Percentiles rank a stretch among this genome's conserved stretches.
Evolutionary conservation across 1,140 invertebrate genomes (phyloP).

Genomic region (Anthonomus grandis): DNA sequence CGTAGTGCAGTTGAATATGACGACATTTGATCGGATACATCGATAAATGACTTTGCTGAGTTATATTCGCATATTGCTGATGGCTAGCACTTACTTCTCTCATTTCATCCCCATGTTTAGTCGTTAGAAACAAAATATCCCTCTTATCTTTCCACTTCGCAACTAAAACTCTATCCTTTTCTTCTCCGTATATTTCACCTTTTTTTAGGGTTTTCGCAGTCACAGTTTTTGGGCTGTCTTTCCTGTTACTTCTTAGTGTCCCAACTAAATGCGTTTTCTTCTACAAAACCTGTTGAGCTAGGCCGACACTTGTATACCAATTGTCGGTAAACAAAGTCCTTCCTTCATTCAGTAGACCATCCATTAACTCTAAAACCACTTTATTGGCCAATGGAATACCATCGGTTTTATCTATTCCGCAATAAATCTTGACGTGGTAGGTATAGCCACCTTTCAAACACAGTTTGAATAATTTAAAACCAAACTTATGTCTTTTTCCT

Average conservation of each 20-base stretch:
- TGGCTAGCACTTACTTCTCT: constrained; percentile 34
- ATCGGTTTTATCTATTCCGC: constrained; percentile 29
- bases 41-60: constrained; percentile 38
- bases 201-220: constrained; percentile 37
- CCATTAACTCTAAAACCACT: constrained; percentile 17
- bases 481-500: constrained; percentile 17
- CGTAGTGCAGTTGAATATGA: constrained; percentile 33
- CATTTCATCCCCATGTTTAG: constrained; percentile 19
- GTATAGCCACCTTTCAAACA: constrained; percentile 39
- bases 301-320: constrained; percentile 48
- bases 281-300: constrained; percentile 48
- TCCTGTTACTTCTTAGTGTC: constrained; percentile 45
- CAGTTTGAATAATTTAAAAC: constrained; percentile 45
- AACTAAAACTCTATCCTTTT: constrained; percentile 46
- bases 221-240: constrained; percentile 43
- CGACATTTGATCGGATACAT: constrained; percentile 43
- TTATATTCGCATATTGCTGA: constrained; percentile 39
- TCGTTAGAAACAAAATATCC: constrained; percentile 44
- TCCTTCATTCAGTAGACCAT: constrained; percentile 19
- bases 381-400: constrained; percentile 15
- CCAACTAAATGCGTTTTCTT: constrained; percentile 43
- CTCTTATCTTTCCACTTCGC: constrained; percentile 46
- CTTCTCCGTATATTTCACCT: constrained; percentile 37
- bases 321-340: constrained; percentile 34
- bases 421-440: constrained; percentile 40